A percentile compares a stretch with the other conserved stretches of the same genome.
Evolutionary conservation across 2,797 vertebrate species (phyloP).

Genomic region (Leptatherina wallacei): DNA sequence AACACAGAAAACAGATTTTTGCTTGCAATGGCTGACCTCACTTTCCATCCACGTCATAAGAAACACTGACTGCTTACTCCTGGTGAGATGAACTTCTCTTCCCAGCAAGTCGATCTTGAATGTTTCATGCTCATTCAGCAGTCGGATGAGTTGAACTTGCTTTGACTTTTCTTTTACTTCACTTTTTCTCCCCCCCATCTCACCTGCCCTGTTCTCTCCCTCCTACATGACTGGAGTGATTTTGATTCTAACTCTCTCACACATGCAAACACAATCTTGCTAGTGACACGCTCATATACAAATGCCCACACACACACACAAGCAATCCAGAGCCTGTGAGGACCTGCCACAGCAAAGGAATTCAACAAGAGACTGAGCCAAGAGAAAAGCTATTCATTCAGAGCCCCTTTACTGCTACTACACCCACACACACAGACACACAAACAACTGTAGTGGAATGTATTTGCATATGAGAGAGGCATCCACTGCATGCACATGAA

Average conservation of each 20-base stretch:
- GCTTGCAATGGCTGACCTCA: not conserved
- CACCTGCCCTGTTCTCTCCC: not conserved
- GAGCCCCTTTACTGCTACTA: slow-evolving; percentile 13
- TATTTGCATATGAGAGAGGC: slow-evolving; percentile 39
- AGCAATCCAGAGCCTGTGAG: slow-evolving; percentile 44
- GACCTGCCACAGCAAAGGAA: slow-evolving; percentile 58
- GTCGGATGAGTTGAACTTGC: not conserved
- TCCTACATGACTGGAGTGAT: not conserved
- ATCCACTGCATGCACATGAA: slow-evolving; percentile 16
- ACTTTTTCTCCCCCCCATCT: not conserved
- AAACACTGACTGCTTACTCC: not conserved
- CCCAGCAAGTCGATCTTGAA: not conserved
- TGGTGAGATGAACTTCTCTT: not conserved
- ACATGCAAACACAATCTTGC: not conserved
- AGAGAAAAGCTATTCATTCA: slow-evolving; percentile 55
- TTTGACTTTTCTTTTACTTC: not conserved
- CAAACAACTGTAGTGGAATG: slow-evolving; percentile 9
- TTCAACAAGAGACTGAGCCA: slow-evolving; percentile 43
- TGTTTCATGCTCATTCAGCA: not conserved
- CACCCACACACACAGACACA: slow-evolving; percentile 19
- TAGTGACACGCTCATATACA: not conserved
- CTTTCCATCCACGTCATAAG: not conserved
- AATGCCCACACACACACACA: not conserved
- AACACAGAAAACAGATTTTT: not conserved
- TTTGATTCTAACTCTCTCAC: slow-evolving; percentile 2